A percentile compares a stretch with the other conserved stretches of the same genome.
phyloP scores from a whole-genome alignment of 2,888 invertebrate genomes.

The Mythimna impura region DNA sequence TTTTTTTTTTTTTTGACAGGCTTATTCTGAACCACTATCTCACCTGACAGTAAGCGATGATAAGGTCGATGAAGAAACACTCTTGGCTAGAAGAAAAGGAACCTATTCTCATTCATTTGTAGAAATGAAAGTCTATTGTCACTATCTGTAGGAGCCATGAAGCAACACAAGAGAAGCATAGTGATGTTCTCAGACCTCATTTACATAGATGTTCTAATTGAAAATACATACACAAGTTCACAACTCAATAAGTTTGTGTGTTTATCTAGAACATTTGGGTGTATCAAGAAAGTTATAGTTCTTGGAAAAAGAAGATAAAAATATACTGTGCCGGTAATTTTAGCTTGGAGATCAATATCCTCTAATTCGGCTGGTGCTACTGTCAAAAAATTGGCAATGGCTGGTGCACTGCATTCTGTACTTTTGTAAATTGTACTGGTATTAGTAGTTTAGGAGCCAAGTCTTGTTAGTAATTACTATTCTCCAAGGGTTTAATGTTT shows the following conservation, averaged over 20 bases:
- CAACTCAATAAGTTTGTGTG: neutral
- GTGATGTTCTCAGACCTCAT: neutral
- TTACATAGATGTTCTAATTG: constrained; percentile 32
- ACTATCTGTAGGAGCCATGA: neutral
- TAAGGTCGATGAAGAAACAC: no score
- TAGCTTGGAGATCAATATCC: constrained; percentile 34
- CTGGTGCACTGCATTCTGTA: constrained; percentile 6
- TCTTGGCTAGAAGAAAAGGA: no score
- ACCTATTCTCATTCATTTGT: no score
- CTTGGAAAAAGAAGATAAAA: constrained; percentile 10
- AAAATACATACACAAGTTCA: constrained; percentile 18
- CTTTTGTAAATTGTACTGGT: neutral
- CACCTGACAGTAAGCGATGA: no score
- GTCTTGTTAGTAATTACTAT: constrained; percentile 2
- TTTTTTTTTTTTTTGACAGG: no score
- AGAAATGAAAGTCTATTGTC: neutral
- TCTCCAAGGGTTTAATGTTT: neutral
- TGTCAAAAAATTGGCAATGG: constrained; percentile 38
- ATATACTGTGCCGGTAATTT: constrained; percentile 14
- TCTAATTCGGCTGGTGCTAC: constrained; percentile 10
- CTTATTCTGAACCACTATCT: no score
- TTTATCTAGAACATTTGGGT: constrained; percentile 5
- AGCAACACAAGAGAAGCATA: neutral
- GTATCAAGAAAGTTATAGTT: constrained; percentile 30
- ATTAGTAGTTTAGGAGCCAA: constrained; percentile 32